Evolutionary conservation across 2,797 vertebrate species (phyloP).

Genomic region (Vultur gryphus): DNA sequence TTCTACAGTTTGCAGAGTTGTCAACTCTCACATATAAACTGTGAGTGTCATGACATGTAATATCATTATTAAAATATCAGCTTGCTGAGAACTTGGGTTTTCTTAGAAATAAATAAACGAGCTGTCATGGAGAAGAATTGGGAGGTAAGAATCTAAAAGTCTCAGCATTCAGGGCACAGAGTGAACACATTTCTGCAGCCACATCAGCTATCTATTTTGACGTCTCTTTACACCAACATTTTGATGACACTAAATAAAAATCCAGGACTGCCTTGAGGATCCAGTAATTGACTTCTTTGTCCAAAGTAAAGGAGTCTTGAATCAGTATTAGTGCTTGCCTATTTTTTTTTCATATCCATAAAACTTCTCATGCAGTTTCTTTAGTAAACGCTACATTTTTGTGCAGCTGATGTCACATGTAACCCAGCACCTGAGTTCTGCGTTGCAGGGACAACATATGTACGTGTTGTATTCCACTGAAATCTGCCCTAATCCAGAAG

Average conservation of each 20-base stretch:
- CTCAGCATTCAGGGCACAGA: background rate
- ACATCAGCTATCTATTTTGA: background rate
- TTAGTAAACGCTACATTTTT: background rate
- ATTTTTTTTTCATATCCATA: background rate
- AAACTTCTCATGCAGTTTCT: background rate
- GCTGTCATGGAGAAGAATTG: background rate
- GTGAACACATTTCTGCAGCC: background rate
- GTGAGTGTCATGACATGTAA: background rate
- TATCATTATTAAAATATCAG: background rate
- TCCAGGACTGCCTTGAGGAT: background rate
- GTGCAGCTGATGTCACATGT: background rate
- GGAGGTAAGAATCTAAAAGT: background rate
- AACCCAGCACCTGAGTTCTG: background rate
- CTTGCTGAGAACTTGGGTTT: background rate
- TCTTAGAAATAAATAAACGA: background rate
- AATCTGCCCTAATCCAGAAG: background rate
- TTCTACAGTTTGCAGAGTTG: background rate
- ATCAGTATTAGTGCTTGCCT: background rate
- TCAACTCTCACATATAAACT: background rate
- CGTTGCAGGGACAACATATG: background rate
- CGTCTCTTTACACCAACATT: background rate
- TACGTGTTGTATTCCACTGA: fast-evolving
- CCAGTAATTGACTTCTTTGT: background rate
- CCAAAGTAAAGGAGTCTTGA: background rate
- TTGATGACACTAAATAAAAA: background rate